Evolutionary conservation across 2,113 vertebrate genomes (phyloP), one percentile per base, ranked within the genome.

Genomic region (Apodemus speciosus): DNA sequence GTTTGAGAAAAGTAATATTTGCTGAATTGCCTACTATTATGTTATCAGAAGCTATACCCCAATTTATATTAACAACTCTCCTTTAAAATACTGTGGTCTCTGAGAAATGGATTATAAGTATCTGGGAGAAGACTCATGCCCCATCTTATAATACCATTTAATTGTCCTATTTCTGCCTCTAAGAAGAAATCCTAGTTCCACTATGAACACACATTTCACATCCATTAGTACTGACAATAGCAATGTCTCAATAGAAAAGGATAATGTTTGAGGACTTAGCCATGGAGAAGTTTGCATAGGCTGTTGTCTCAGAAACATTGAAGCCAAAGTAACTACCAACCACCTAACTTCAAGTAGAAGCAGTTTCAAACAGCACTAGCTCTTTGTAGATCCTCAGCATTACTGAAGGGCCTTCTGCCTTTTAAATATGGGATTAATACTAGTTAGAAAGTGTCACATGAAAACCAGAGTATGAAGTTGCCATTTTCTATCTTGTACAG

Each of bases 1-100:
- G 25, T 58, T 86, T 91, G 30, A 51, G 21, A 8, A 30, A 83
- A 58, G 75, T 89, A 86, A 72, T 18, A 95, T 96, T 86, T 96
- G 71, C 23, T 49, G 96, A 97, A 92, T 25, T 6, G 13, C 25
- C 49, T 30, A 69, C 3, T 89, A 20, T 6, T 6, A 86, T n/a
- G 3, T 92, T 94, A 94, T 92, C 90, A 92, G 3, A 62, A 95
- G 38, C 27, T 89, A 62, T 38, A 32, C 11, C 90, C 13, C 20
- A 95, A 83, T 25, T 80, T 95, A 20, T 79, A 85, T 6, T 43
- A 92, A 76, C 23, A 94, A 2, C 30, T 92, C 90, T 27, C 76
- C 18, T 94, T 71, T 60, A 35, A 94, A 71, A 46, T 21, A 38
- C 0, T 71, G 21, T 49, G 40, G 58, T 62, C 49, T 83, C 53